These are phyloP conservation scores for Drosophila bocki DNA, from an alignment of 1,140 invertebrate species.

Conservation along the genomic window DNA sequence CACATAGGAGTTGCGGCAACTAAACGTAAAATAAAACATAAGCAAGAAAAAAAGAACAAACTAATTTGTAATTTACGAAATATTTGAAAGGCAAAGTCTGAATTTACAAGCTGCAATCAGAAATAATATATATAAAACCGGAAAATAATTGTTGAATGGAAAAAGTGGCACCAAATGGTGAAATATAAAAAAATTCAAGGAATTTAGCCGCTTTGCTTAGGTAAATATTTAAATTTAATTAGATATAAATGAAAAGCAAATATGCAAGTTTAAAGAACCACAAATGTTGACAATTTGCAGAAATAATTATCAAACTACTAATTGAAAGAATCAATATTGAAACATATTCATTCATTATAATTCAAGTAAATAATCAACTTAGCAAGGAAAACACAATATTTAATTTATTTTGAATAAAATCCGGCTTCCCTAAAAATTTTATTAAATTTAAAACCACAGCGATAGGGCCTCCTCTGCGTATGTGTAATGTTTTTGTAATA, in stretches of 20 bases:
- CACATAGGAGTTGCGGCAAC: slow-evolving; percentile 30
- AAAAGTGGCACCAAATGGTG: neutral
- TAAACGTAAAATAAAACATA: slow-evolving; percentile 23
- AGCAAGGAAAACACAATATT: neutral
- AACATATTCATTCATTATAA: neutral
- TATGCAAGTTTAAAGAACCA: neutral
- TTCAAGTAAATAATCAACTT: neutral
- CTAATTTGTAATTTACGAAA: slow-evolving; percentile 25
- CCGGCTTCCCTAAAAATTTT: neutral
- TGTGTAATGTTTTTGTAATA: too few relatives aligned
- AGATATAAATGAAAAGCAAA: slow-evolving; percentile 1
- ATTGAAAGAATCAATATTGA: neutral
- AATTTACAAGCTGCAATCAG: neutral
- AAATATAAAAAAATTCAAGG: neutral
- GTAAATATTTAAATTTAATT: slow-evolving; percentile 4
- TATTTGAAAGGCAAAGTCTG: slow-evolving; percentile 7
- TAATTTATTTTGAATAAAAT: neutral
- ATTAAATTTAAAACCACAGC: neutral
- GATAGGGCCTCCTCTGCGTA: too few relatives aligned
- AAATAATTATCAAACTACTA: neutral
- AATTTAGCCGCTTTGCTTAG: slow-evolving; percentile 1
- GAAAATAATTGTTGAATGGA: neutral
- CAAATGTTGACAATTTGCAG: neutral
- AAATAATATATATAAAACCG: neutral
- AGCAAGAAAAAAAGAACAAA: slow-evolving; percentile 32